Percentiles rank a stretch among this genome's conserved stretches.
Evolutionary conservation across 2,113 vertebrate genomes (phyloP).

Genomic region (Crotophaga sulcirostris): DNA sequence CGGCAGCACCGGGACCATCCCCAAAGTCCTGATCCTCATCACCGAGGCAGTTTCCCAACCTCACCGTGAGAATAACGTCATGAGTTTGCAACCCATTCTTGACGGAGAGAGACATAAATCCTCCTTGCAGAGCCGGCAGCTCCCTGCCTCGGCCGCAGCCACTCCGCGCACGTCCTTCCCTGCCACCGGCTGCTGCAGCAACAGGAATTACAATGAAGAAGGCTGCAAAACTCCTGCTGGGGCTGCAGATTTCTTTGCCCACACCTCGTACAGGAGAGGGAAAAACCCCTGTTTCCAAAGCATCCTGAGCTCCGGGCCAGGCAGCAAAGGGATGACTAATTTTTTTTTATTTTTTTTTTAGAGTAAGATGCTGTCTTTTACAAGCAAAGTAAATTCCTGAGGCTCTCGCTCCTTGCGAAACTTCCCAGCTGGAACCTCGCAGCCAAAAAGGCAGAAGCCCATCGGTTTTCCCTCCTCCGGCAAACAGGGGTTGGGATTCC

Average conservation of each 20-base stretch:
- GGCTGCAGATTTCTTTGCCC: background rate
- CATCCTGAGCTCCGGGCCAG: background rate
- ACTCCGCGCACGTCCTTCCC: background rate
- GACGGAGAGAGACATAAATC: background rate
- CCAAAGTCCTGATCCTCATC: background rate
- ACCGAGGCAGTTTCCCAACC: background rate
- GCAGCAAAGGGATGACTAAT: background rate
- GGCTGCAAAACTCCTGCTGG: background rate
- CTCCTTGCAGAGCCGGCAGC: background rate
- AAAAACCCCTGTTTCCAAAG: background rate
- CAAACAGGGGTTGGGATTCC: constrained; percentile 32
- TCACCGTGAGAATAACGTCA: background rate
- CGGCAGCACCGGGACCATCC: background rate
- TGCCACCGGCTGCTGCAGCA: background rate
- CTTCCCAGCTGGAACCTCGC: constrained; percentile 15
- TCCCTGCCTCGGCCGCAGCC: background rate
- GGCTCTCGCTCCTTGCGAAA: constrained; percentile 25
- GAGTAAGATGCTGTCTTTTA: background rate
- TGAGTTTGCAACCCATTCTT: background rate
- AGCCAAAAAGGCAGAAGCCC: background rate
- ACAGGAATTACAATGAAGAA: background rate
- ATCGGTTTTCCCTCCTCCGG: background rate
- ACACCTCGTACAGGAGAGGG: background rate
- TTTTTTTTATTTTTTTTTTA: background rate
- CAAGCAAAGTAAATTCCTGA: constrained; percentile 25